These are phyloP conservation scores for Acrobasis repandana DNA, from an alignment of 2,888 invertebrate genomes.

Conservation along the genomic window DNA sequence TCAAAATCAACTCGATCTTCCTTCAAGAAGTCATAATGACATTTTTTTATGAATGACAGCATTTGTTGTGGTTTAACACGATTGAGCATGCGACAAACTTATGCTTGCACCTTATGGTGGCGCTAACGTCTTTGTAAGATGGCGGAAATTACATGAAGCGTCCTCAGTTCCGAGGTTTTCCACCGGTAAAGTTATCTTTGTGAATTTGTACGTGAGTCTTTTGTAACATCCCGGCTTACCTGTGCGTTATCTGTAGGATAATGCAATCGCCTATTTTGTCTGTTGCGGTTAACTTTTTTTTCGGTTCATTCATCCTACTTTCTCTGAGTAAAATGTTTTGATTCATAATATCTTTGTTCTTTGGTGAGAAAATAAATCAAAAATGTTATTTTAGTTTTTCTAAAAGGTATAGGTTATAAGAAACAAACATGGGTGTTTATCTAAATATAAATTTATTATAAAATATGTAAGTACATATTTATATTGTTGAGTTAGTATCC, in stretches of 20 bases:
- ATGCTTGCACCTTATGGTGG: not conserved
- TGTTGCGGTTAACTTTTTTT: slow-evolving; percentile 28
- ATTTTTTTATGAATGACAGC: slow-evolving; percentile 32
- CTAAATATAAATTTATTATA: no score
- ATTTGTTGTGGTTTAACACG: slow-evolving; percentile 31
- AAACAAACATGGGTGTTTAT: no score
- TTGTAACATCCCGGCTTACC: slow-evolving; percentile 45
- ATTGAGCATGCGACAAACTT: slow-evolving; percentile 26
- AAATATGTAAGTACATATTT: no score
- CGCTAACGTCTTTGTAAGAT: not conserved
- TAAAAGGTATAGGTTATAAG: no score
- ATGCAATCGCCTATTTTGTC: slow-evolving; percentile 34
- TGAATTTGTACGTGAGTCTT: slow-evolving; percentile 52
- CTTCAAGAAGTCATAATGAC: slow-evolving; percentile 36
- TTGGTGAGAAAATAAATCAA: slow-evolving; percentile 21
- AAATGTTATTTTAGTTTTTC: not conserved
- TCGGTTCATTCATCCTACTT: slow-evolving; percentile 21
- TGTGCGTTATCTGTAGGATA: slow-evolving; percentile 38
- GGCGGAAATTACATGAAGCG: not conserved
- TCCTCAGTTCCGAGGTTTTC: not conserved
- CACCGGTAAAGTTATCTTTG: not conserved
- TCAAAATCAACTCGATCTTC: slow-evolving; percentile 65
- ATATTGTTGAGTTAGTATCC: no score
- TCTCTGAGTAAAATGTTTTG: slow-evolving; percentile 9
- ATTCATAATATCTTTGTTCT: slow-evolving; percentile 12